These are phyloP conservation scores for Notothenia rossii DNA, from an alignment of 2,113 vertebrate genomes.

Conservation along the genomic window DNA sequence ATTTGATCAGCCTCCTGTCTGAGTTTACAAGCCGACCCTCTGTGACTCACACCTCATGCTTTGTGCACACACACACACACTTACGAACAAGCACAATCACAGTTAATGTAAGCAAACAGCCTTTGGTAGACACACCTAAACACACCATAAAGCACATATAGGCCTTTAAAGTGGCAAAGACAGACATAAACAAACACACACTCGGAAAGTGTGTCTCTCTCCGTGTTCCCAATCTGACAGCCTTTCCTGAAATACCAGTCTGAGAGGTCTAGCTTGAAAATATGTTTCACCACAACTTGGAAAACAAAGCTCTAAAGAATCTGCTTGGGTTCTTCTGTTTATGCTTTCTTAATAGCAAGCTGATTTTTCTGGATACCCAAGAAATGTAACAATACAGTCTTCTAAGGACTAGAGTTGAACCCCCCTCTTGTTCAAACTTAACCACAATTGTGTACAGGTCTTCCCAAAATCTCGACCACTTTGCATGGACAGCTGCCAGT, in stretches of 20 bases:
- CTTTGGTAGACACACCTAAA: slow-evolving; percentile 6
- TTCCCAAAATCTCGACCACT: not conserved
- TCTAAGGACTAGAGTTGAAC: slow-evolving; percentile 38
- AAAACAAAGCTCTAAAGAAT: slow-evolving; percentile 79
- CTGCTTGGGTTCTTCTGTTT: slow-evolving; percentile 66
- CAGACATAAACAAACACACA: slow-evolving; percentile 36
- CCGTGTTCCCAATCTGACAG: slow-evolving; percentile 46
- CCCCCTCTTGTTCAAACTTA: not conserved
- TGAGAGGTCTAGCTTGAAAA: slow-evolving; percentile 62
- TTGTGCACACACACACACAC: not conserved
- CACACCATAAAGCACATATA: slow-evolving; percentile 15
- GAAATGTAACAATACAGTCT: slow-evolving; percentile 30
- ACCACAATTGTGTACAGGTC: slow-evolving; percentile 17
- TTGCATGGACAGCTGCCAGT: not conserved
- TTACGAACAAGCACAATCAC: not conserved
- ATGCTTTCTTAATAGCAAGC: slow-evolving; percentile 55
- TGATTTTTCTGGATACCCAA: slow-evolving; percentile 61
- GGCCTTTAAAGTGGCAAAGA: slow-evolving; percentile 15
- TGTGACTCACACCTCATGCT: slow-evolving; percentile 77
- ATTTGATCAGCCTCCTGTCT: slow-evolving; percentile 65
- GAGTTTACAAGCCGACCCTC: slow-evolving; percentile 63
- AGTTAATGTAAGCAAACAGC: slow-evolving; percentile 38
- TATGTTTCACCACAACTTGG: slow-evolving; percentile 74
- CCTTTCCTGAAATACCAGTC: slow-evolving; percentile 72
- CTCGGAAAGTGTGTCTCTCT: slow-evolving; percentile 15